Evolutionary conservation across 2,888 invertebrate species (phyloP), one percentile per base, ranked within the genome.

Genomic region (Adineta ricciae): DNA sequence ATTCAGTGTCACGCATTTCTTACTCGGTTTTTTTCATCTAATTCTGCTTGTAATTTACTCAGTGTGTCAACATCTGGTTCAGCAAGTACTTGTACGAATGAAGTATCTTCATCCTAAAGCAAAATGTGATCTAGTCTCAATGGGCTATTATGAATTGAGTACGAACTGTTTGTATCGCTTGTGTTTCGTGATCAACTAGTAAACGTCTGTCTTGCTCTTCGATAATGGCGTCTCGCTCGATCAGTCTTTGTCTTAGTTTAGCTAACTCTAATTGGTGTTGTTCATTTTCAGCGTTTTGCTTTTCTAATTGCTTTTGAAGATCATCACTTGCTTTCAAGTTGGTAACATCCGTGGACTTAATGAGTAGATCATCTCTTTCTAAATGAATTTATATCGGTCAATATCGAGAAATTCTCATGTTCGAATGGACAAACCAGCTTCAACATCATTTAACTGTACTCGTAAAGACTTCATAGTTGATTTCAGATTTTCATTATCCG

Each of bases 351-450:
- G 49, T 38, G 21, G 72, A 72, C 8, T 56, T 84, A 56, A 84
- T 82, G 46, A 54, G 82, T n/a, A 84, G 32, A 27, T 54, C 54
- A 54, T 84, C 84, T 54, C 82, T 84, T 56, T 84, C 82, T 54
- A 46, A 82, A 54, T 54, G 8, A 50, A 50, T 50, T 11, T 0
- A 64, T 27, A 4, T 27, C 46, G 11, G 2, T 11, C 54, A 56
- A 56, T 56, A 56, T n/a, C n/a, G n/a, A n/a, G 27, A 56, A 27
- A 14, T n/a, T n/a, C n/a, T n/a, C n/a, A 5, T 27, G 2, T 56
- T n/a, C n/a, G 7, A 7, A 64, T 64, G 4, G 32, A 64, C 32
- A 19, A 32, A 64, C 64, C 64, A 27, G 64, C 14, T 64, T 64
- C 64, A 64, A 64, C 64, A 64, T 64, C 64, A 32, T 11, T 64